phyloP scores from a whole-genome alignment of 2,113 vertebrate genomes.

The Cyprinodon tularosa region DNA sequence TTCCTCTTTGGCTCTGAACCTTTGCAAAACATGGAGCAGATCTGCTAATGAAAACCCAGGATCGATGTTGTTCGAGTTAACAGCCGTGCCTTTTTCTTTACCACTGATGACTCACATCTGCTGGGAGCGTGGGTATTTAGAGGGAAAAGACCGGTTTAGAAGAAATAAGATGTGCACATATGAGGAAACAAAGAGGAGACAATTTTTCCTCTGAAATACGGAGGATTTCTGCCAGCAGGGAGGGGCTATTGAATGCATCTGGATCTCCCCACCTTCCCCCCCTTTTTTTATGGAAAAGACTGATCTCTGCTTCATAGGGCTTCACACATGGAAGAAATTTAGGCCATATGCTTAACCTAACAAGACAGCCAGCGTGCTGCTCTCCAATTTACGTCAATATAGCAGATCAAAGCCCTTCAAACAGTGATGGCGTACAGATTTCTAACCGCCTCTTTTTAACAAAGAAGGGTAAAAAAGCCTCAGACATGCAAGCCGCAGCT shows the following conservation, averaged over 20 bases:
- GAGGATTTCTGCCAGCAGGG: slow-evolving; percentile 35
- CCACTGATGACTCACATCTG: slow-evolving; percentile 36
- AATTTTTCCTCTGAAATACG: slow-evolving; percentile 2
- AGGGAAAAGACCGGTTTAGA: slow-evolving; percentile 23
- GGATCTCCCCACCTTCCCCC: slow-evolving; percentile 56
- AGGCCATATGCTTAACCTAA: slow-evolving; percentile 71
- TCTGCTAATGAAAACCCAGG: slow-evolving; percentile 29
- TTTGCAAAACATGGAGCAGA: slow-evolving; percentile 69
- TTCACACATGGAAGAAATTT: slow-evolving; percentile 78
- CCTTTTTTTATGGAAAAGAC: slow-evolving; percentile 60
- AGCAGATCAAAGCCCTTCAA: slow-evolving; percentile 73
- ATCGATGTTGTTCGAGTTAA: slow-evolving; percentile 38
- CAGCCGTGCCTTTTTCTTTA: slow-evolving; percentile 17
- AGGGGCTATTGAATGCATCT: slow-evolving; percentile 49
- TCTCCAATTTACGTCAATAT: slow-evolving; percentile 73
- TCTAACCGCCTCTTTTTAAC: slow-evolving; percentile 45
- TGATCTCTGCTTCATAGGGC: slow-evolving; percentile 67
- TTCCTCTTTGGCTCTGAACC: slow-evolving; percentile 68
- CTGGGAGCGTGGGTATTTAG: slow-evolving; percentile 9
- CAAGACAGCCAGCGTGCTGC: slow-evolving; percentile 68
- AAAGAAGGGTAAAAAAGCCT: slow-evolving; percentile 51
- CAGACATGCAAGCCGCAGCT: neutral
- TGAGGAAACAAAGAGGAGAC: slow-evolving; percentile 25
- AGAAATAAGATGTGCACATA: slow-evolving; percentile 13
- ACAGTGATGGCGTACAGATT: slow-evolving; percentile 50